These are phyloP conservation scores for Leptinotarsa lineolata DNA, from an alignment of 1,140 invertebrate genomes.

Conservation along the genomic window DNA sequence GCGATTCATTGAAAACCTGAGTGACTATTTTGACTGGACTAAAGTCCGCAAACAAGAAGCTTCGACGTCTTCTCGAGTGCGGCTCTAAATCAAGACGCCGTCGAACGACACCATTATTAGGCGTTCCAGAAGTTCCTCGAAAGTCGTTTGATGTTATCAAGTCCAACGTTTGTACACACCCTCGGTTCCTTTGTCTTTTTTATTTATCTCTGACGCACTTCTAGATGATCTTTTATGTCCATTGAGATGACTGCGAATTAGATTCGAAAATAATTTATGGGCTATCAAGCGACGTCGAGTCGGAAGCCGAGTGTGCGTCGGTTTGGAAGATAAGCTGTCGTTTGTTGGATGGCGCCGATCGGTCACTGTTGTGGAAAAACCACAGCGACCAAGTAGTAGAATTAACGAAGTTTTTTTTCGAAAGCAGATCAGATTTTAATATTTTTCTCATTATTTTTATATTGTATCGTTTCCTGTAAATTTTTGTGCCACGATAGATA, in stretches of 20 bases:
- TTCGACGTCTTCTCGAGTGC: constrained; percentile 20
- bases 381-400: too few species aligned
- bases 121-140: constrained; percentile 35
- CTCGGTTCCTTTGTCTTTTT: constrained; percentile 37
- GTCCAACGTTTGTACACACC: constrained; percentile 42
- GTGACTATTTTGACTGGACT: neutral
- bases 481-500: too few species aligned
- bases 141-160: constrained; percentile 44
- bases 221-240: constrained; percentile 33
- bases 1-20: too few species aligned
- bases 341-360: constrained; percentile 4
- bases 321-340: constrained; percentile 3
- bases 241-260: constrained; percentile 39
- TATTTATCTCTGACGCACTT: constrained; percentile 36
- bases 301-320: constrained; percentile 3
- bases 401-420: too few species aligned
- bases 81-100: constrained; percentile 41
- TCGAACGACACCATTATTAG: constrained; percentile 46
- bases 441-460: too few species aligned
- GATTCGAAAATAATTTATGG: constrained; percentile 40
- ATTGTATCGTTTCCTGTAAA: too few species aligned
- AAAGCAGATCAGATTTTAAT: too few species aligned
- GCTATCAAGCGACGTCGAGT: constrained; percentile 30
- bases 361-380: neutral
- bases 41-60: neutral